Evolutionary conservation across 2,888 invertebrate genomes (phyloP).

Genomic region (Stenodema calcarata): DNA sequence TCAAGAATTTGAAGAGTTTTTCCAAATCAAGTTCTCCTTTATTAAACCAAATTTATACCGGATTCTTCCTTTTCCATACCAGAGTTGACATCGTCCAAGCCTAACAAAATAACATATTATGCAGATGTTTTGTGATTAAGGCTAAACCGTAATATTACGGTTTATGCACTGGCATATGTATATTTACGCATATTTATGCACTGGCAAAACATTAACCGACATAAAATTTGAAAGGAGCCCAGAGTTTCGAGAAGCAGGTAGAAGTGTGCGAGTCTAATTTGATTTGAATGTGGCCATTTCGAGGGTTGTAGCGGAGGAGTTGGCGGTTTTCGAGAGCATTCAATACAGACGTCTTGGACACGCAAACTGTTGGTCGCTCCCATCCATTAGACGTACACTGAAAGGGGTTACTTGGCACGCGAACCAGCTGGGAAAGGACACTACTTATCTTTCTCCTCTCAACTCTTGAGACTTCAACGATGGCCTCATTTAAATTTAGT

Average conservation of each 20-base stretch:
- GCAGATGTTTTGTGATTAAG: no score
- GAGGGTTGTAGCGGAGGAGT: not conserved
- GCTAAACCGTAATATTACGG: no score
- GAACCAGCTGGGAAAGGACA: not conserved
- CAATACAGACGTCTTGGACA: slow-evolving; percentile 18
- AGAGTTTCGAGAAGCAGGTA: not conserved
- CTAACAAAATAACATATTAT: no score
- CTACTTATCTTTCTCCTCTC: not conserved
- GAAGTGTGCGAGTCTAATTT: not conserved
- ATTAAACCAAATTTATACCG: no score
- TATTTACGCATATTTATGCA: no score
- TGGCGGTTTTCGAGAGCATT: not conserved
- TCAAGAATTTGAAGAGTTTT: no score
- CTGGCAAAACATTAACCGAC: no score
- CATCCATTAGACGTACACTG: not conserved
- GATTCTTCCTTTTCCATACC: no score
- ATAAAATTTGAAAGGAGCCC: not conserved
- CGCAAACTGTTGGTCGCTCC: slow-evolving; percentile 12
- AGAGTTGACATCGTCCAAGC: no score
- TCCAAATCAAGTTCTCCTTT: no score
- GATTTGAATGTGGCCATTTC: not conserved
- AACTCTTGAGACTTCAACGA: not conserved
- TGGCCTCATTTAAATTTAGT: no score
- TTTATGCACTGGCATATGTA: no score
- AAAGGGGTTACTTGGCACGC: not conserved